A percentile compares a stretch with the other conserved stretches of the same genome.
Evolutionary conservation across 1,140 invertebrate species (phyloP).

Genomic region (Callitettix versicolor): DNA sequence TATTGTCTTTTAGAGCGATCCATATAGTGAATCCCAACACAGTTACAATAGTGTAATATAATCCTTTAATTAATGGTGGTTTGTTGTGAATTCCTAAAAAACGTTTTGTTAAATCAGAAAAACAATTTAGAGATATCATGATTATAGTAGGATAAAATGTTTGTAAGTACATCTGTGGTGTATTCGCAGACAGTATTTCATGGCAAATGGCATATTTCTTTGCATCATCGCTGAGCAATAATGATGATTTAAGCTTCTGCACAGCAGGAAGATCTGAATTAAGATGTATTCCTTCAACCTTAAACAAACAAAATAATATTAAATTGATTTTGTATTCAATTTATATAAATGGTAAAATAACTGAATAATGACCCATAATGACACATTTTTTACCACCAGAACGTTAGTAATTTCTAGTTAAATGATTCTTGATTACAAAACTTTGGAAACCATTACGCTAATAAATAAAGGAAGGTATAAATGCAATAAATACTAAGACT

Average conservation of each 20-base stretch:
- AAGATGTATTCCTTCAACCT: neutral
- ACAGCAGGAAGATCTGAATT: constrained; percentile 26
- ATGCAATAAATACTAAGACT: too few species aligned
- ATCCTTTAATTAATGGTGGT: constrained; percentile 20
- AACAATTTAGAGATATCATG: constrained; percentile 18
- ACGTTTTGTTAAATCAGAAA: constrained; percentile 22
- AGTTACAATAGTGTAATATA: constrained; percentile 26
- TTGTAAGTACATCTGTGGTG: neutral
- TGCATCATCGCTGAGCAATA: constrained; percentile 35
- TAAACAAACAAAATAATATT: neutral
- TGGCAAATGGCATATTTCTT: constrained; percentile 37
- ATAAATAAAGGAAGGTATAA: too few species aligned
- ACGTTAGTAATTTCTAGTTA: neutral
- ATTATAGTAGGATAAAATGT: constrained; percentile 12
- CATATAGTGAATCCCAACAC: constrained; percentile 28
- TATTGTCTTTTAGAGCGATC: constrained; percentile 26
- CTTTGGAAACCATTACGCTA: too few species aligned
- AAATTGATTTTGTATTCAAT: neutral
- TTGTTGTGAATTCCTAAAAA: constrained; percentile 19
- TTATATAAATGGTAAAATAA: neutral
- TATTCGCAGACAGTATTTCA: constrained; percentile 28
- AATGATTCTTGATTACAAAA: too few species aligned
- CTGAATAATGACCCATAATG: neutral
- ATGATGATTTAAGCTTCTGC: constrained; percentile 28
- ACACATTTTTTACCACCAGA: neutral